phyloP scores from a whole-genome alignment of 2,113 vertebrate genomes.

The Cricetomys ansorgei region DNA sequence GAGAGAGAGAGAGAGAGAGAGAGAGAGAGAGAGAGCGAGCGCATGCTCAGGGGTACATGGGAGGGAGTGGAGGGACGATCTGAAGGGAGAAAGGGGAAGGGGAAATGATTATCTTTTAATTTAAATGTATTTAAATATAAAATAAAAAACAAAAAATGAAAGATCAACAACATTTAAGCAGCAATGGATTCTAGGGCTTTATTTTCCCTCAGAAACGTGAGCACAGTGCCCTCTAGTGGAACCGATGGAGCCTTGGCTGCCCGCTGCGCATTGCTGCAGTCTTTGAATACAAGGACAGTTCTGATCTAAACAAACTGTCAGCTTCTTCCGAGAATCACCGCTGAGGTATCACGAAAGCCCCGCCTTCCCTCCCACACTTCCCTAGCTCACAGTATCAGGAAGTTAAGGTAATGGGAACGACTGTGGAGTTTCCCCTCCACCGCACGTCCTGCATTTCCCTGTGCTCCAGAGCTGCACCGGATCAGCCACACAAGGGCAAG shows the following conservation, averaged over 20 bases:
- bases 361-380: background rate
- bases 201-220: background rate
- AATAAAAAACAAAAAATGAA: background rate
- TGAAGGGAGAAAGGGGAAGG: background rate
- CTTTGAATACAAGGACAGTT: background rate
- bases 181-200: accelerated
- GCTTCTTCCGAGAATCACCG: background rate
- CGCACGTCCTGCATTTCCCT: accelerated
- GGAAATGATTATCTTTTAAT: background rate
- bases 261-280: background rate
- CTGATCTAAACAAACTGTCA: background rate
- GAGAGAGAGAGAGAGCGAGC: too few relatives aligned
- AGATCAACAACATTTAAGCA: background rate
- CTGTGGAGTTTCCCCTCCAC: background rate
- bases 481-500: background rate
- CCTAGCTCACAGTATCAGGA: background rate
- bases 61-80: background rate
- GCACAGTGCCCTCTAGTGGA: slow-evolving; percentile 51
- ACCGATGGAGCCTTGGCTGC: background rate
- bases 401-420: background rate
- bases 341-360: background rate
- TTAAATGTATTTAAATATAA: background rate
- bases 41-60: background rate
- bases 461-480: background rate
- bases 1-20: too few relatives aligned